Percentiles rank a stretch among this genome's conserved stretches.
These are phyloP conservation scores for Mantis religiosa DNA, from an alignment of 2,888 invertebrate genomes.

Conservation along the genomic window DNA sequence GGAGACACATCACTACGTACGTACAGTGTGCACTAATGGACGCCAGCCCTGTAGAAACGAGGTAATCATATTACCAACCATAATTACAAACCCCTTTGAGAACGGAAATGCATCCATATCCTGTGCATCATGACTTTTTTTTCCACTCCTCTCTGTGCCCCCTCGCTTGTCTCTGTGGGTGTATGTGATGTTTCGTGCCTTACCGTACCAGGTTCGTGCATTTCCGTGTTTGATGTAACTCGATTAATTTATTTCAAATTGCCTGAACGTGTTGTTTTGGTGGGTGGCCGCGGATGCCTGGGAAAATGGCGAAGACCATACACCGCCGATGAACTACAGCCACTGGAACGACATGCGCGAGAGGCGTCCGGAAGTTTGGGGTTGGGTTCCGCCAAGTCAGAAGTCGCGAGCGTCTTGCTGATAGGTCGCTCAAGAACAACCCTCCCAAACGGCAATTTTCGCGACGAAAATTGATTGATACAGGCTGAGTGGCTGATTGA, in stretches of 20 bases:
- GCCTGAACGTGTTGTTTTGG: constrained; percentile 29
- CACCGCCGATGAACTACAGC: neutral
- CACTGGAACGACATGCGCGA: neutral
- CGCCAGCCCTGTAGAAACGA: constrained; percentile 42
- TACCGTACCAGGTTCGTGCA: constrained; percentile 30
- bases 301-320: constrained; percentile 16
- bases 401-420: constrained; percentile 6
- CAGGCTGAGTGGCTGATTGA: constrained; percentile 3
- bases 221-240: constrained; percentile 32
- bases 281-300: neutral
- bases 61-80: constrained; percentile 62
- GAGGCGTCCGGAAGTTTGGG: constrained; percentile 1
- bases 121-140: constrained; percentile 47
- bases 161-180: constrained; percentile 31
- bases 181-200: constrained; percentile 28
- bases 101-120: constrained; percentile 69
- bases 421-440: constrained; percentile 5
- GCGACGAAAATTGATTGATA: constrained; percentile 11
- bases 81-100: constrained; percentile 60
- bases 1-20: neutral
- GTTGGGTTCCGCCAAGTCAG: neutral
- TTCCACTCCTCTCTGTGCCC: constrained; percentile 29
- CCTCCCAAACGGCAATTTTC: neutral
- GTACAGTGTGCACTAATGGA: constrained; percentile 27
- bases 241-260: constrained; percentile 34